These are phyloP conservation scores for Ginglymostoma cirratum DNA, from an alignment of 2,113 vertebrate species.

Conservation along the genomic window DNA sequence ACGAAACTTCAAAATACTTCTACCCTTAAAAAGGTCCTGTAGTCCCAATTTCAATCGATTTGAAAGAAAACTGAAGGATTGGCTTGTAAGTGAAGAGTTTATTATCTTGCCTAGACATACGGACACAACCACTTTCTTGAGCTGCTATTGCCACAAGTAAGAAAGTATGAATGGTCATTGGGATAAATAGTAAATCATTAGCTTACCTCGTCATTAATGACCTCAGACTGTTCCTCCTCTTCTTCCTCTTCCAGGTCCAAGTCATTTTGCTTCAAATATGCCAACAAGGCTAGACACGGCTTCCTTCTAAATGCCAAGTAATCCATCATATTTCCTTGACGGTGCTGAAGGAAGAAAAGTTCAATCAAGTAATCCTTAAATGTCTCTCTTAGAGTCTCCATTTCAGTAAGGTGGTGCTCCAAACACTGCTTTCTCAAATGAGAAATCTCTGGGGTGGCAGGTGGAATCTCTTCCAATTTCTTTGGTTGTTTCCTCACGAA, in stretches of 20 bases:
- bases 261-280: slow-evolving; percentile 88
- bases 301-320: slow-evolving; percentile 94
- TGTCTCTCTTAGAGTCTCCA: slow-evolving; percentile 78
- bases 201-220: slow-evolving; percentile 92
- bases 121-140: background rate
- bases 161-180: background rate
- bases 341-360: slow-evolving; percentile 92
- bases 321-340: slow-evolving; percentile 99
- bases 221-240: slow-evolving; percentile 88
- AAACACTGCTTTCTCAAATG: slow-evolving; percentile 85
- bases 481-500: slow-evolving; percentile 69
- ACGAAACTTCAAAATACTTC: slow-evolving; percentile 42
- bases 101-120: background rate
- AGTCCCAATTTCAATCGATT: background rate
- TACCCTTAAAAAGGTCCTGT: background rate
- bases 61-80: background rate
- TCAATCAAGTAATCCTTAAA: slow-evolving; percentile 89
- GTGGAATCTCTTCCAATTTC: slow-evolving; percentile 86
- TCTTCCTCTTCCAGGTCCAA: slow-evolving; percentile 92
- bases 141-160: background rate
- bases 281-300: slow-evolving; percentile 79
- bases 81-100: background rate
- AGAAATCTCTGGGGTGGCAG: slow-evolving; percentile 78
- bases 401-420: slow-evolving; percentile 82
- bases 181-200: background rate